Conservation (phyloP, 2,797 vertebrate species). For the Helarctos malayanus region DNA sequence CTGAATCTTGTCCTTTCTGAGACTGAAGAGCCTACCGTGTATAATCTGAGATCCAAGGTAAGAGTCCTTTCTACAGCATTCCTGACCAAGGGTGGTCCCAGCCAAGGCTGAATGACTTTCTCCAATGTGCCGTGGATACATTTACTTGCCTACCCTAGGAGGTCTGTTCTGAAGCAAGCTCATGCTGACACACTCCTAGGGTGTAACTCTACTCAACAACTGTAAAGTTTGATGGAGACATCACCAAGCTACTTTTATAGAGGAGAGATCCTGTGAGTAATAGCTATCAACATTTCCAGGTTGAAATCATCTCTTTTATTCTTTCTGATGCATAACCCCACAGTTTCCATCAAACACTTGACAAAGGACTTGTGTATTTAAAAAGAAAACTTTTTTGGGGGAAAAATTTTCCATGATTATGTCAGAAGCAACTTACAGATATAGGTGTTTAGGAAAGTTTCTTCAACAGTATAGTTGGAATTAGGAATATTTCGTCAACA, state of each 20-base stretch:
- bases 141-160: background rate
- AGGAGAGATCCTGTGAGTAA: background rate
- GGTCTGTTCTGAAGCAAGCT: background rate
- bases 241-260: background rate
- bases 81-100: background rate
- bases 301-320: background rate
- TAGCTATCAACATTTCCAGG: background rate
- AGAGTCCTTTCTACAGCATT: background rate
- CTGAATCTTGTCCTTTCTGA: background rate
- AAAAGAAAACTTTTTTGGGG: background rate
- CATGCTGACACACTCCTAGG: background rate
- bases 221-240: background rate
- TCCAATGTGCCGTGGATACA: background rate
- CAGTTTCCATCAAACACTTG: background rate
- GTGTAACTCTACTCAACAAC: background rate
- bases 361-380: background rate
- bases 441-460: background rate
- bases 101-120: background rate
- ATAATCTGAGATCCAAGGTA: background rate
- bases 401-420: background rate
- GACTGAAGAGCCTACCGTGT: background rate
- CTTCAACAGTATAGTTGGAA: background rate
- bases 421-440: background rate
- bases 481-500: constrained; percentile 38
- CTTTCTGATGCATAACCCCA: background rate